Conservation (phyloP, 23 tunicate species). For the Styela plicata region DNA sequence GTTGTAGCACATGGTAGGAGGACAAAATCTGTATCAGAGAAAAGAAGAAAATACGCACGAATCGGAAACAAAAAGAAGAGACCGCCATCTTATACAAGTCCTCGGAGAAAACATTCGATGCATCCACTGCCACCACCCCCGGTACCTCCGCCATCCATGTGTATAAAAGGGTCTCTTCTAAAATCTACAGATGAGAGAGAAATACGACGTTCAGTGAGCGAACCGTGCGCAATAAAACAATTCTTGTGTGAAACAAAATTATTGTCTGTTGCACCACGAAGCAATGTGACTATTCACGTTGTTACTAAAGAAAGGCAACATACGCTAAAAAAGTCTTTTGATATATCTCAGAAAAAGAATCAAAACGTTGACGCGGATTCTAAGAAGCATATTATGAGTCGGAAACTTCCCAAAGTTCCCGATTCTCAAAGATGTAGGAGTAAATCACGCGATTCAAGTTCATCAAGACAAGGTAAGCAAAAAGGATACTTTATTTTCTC, state of each 20-base stretch:
- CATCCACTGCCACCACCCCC: neutral
- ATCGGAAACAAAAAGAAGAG: neutral
- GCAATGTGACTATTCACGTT: too few relatives aligned
- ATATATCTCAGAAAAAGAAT: too few relatives aligned
- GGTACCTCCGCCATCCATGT: neutral
- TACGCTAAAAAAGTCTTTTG: too few relatives aligned
- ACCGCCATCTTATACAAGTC: neutral
- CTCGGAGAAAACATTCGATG: neutral
- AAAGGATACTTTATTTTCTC: too few relatives aligned
- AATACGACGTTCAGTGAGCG: slow-evolving; percentile 6
- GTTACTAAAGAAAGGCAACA: too few relatives aligned
- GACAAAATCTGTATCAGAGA: neutral
- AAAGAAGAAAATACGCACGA: neutral
- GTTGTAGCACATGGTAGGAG: neutral
- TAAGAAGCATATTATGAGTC: too few relatives aligned
- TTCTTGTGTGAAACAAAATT: neutral
- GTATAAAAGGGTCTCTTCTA: neutral
- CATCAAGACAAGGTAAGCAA: too few relatives aligned
- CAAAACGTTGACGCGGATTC: too few relatives aligned
- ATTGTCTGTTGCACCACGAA: neutral
- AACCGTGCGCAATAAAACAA: slow-evolving; percentile 2
- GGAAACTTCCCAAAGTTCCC: too few relatives aligned
- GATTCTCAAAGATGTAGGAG: too few relatives aligned
- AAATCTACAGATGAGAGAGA: neutral
- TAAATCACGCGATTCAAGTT: too few relatives aligned